Evolutionary conservation across 2,888 invertebrate genomes (phyloP).

Genomic region (Hedya salicella): DNA sequence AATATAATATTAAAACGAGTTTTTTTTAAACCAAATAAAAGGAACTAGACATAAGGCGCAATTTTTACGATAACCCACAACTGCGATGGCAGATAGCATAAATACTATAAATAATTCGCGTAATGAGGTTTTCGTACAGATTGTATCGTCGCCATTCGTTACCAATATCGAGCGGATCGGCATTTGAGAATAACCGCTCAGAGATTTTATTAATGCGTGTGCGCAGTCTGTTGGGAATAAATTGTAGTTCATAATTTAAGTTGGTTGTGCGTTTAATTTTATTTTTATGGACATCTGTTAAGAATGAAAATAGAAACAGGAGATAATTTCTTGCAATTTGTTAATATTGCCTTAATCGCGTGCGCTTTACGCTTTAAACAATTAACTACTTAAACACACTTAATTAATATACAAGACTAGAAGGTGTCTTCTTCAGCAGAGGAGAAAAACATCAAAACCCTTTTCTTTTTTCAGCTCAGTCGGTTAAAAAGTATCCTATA

Average conservation of each 20-base stretch:
- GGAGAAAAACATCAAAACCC: no score
- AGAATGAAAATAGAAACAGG: background rate
- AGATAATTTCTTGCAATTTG: background rate
- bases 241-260: conserved; percentile 5
- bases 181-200: conserved; percentile 30
- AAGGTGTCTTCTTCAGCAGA: no score
- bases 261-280: background rate
- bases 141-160: conserved; percentile 27
- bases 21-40: no score
- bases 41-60: no score
- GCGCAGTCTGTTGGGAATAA: background rate
- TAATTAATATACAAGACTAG: no score
- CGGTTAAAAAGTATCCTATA: no score
- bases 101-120: conserved; percentile 37
- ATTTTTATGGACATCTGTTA: background rate
- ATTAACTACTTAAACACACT: no score
- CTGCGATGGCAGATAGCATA: conserved; percentile 29
- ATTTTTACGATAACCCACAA: conserved; percentile 20
- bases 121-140: conserved; percentile 36
- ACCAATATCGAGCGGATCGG: conserved; percentile 29
- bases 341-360: no score
- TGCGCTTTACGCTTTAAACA: no score
- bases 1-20: background rate
- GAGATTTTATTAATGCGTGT: conserved; percentile 12
- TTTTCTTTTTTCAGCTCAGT: no score